Conservation (phyloP, 2,888 invertebrate species). For the Eumerus sabulonum region DNA sequence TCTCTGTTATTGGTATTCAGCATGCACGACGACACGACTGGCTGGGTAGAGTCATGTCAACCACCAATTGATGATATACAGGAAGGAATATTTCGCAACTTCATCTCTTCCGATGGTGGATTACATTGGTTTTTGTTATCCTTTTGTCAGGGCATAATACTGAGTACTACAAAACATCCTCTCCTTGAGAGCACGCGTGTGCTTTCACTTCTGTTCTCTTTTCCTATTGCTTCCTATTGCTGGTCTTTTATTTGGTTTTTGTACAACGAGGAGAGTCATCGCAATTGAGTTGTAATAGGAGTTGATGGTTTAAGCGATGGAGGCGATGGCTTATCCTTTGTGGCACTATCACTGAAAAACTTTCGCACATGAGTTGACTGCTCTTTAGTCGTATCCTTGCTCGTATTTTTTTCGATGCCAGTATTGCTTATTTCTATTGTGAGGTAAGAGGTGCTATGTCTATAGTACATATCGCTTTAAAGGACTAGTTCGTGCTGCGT, state of each 20-base stretch:
- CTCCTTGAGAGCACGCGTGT: constrained; percentile 49
- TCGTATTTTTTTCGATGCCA: constrained; percentile 19
- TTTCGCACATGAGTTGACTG: constrained; percentile 59
- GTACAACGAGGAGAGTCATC: neutral
- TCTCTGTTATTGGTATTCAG: too few relatives aligned
- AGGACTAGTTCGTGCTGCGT: constrained; percentile 12
- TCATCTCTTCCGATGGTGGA: constrained; percentile 23
- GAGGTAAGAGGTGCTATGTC: constrained; percentile 41
- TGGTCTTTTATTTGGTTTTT: constrained; percentile 3
- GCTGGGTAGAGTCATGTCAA: constrained; percentile 40
- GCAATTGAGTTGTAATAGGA: constrained; percentile 27
- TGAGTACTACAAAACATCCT: constrained; percentile 43
- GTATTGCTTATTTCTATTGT: constrained; percentile 19
- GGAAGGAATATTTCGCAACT: constrained; percentile 26
- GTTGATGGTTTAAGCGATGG: constrained; percentile 55
- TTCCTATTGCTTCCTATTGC: neutral
- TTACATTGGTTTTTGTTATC: constrained; percentile 21
- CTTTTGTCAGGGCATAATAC: constrained; percentile 38
- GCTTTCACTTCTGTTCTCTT: neutral
- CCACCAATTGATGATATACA: constrained; percentile 51
- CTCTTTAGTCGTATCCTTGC: constrained; percentile 30
- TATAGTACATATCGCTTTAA: constrained; percentile 38
- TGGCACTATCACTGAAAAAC: constrained; percentile 62
- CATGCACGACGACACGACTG: too few relatives aligned
- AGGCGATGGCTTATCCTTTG: constrained; percentile 61